phyloP scores from a whole-genome alignment of 2,888 invertebrate species.

The Caradrina kadenii region DNA sequence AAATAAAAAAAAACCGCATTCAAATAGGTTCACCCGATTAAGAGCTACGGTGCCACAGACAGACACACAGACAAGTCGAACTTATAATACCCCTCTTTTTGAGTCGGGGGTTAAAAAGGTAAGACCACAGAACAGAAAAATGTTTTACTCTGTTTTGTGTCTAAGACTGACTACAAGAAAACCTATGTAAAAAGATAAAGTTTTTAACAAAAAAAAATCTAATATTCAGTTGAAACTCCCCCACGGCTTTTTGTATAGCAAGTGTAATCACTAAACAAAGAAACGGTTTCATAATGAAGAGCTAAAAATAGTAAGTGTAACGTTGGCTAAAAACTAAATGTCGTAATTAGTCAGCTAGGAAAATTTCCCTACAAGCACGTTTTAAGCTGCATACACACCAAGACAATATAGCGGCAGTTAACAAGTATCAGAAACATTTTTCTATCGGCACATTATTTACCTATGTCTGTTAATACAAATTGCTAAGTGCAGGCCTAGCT shows the following conservation, averaged over 20 bases:
- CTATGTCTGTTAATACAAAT: conserved; percentile 3
- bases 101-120: no score
- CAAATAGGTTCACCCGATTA: no score
- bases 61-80: no score
- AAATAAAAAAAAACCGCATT: no score
- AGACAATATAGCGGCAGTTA: neutral
- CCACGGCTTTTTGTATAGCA: neutral
- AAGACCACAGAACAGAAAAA: no score
- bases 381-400: neutral
- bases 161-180: no score
- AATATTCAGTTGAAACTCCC: neutral
- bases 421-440: neutral
- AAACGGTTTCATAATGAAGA: conserved; percentile 19
- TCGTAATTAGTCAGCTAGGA: conserved; percentile 2
- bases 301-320: conserved; percentile 27
- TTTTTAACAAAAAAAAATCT: neutral
- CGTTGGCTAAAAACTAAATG: conserved; percentile 8
- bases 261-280: conserved; percentile 4
- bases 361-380: conserved; percentile 1
- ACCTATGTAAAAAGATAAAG: no score
- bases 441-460: neutral
- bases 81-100: no score
- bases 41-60: no score
- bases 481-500: neutral
- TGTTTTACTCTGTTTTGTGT: no score